These are phyloP conservation scores for Lymantria monacha DNA, from an alignment of 2,888 invertebrate genomes.

Conservation along the genomic window DNA sequence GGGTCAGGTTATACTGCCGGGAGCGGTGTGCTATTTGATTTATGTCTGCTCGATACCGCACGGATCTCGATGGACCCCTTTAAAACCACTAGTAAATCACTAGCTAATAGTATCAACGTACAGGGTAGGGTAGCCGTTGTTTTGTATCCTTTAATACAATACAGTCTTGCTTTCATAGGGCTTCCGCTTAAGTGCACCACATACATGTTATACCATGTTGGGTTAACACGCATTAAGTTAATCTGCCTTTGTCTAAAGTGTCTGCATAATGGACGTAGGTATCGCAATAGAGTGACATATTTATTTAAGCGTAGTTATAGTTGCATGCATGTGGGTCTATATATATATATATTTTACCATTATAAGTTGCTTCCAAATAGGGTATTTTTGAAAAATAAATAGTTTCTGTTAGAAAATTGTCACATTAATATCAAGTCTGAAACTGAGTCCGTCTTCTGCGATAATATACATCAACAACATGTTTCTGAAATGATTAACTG, in stretches of 20 bases:
- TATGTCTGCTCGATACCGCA: constrained; percentile 69
- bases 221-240: constrained; percentile 14
- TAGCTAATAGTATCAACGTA: constrained; percentile 24
- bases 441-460: no score
- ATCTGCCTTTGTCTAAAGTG: constrained; percentile 18
- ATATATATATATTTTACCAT: no score
- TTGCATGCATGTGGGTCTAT: no score
- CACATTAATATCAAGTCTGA: no score
- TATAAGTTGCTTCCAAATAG: no score
- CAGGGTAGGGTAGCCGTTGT: constrained; percentile 27
- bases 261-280: constrained; percentile 16
- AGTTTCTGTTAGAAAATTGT: no score
- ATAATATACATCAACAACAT: no score
- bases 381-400: no score
- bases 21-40: constrained; percentile 72
- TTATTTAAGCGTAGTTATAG: no score
- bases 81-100: constrained; percentile 45
- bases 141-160: constrained; percentile 11
- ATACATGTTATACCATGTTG: background rate
- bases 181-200: constrained; percentile 17
- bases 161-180: constrained; percentile 22
- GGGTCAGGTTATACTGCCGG: constrained; percentile 61
- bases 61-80: constrained; percentile 51
- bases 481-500: no score
- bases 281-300: constrained; percentile 8